These are phyloP conservation scores for Solenopsis fugax DNA, from an alignment of 1,140 invertebrate genomes.

Conservation along the genomic window DNA sequence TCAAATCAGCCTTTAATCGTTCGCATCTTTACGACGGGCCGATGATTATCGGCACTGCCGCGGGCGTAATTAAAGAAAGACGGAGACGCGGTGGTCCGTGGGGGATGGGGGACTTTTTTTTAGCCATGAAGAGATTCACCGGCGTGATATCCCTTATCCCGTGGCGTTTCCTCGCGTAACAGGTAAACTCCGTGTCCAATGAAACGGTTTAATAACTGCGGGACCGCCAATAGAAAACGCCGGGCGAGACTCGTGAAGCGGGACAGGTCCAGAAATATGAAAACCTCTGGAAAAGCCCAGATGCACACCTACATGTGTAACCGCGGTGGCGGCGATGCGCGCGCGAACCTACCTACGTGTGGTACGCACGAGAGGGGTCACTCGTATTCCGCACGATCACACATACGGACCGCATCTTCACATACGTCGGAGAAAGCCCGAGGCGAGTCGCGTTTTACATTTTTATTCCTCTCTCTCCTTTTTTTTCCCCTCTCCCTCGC, in stretches of 20 bases:
- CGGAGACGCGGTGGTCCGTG: not conserved
- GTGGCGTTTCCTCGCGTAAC: conserved; percentile 45
- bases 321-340: not conserved
- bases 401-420: conserved; percentile 53
- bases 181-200: conserved; percentile 47
- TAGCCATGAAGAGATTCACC: conserved; percentile 31
- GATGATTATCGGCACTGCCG: conserved; percentile 14
- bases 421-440: conserved; percentile 57
- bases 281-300: conserved; percentile 37
- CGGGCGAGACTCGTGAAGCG: conserved; percentile 11
- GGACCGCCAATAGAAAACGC: conserved; percentile 55
- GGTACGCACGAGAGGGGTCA: not conserved
- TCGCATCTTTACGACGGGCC: conserved; percentile 24
- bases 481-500: conserved; percentile 60
- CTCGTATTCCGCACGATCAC: conserved; percentile 1
- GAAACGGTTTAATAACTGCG: conserved; percentile 60
- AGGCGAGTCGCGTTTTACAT: conserved; percentile 78
- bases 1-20: conserved; percentile 30
- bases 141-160: conserved; percentile 32
- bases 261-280: conserved; percentile 54
- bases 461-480: conserved; percentile 71
- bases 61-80: conserved; percentile 37
- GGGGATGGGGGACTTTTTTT: not conserved
- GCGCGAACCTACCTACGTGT: not conserved
- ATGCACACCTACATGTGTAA: conserved; percentile 25